A percentile compares a stretch with the other conserved stretches of the same genome.
Evolutionary conservation across 2,888 invertebrate genomes (phyloP).

Genomic region (Caenorhabditis doughertyi): DNA sequence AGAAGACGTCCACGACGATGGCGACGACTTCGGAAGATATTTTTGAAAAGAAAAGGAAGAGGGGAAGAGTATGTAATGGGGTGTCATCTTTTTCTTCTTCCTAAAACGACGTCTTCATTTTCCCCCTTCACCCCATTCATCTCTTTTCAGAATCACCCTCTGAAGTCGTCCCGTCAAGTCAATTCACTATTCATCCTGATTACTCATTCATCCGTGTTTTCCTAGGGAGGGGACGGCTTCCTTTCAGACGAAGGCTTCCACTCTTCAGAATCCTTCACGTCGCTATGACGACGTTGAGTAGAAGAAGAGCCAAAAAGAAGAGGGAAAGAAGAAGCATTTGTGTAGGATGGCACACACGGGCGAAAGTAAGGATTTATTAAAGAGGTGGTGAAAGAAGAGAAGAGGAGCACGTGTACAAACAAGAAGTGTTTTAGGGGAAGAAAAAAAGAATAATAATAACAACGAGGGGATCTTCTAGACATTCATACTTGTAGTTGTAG

Average conservation of each 20-base stretch:
- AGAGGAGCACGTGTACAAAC: conserved; percentile 49
- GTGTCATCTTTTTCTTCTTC: not conserved
- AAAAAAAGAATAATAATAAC: not conserved
- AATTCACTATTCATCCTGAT: conserved; percentile 58
- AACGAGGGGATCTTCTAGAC: no score
- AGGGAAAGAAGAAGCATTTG: no score
- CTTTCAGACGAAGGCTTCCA: conserved; percentile 30
- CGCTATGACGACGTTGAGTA: conserved; percentile 44
- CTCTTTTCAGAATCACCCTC: conserved; percentile 8
- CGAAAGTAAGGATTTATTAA: conserved; percentile 55
- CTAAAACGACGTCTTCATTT: conserved; percentile 19
- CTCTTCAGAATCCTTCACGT: conserved; percentile 50
- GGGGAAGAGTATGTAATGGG: conserved; percentile 23
- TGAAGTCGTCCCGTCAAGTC: not conserved
- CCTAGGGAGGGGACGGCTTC: not conserved
- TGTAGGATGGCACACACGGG: conserved; percentile 19
- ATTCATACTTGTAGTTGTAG: no score
- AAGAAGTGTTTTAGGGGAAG: conserved; percentile 11
- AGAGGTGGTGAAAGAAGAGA: conserved; percentile 11
- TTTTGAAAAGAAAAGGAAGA: conserved; percentile 21
- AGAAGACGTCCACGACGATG: conserved; percentile 20
- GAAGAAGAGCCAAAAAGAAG: no score
- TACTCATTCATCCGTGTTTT: conserved; percentile 59
- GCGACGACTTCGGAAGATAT: conserved; percentile 29
- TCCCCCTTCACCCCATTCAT: conserved; percentile 1